Evolutionary conservation across 2,888 invertebrate species (phyloP).

Genomic region (Limenitis camilla): DNA sequence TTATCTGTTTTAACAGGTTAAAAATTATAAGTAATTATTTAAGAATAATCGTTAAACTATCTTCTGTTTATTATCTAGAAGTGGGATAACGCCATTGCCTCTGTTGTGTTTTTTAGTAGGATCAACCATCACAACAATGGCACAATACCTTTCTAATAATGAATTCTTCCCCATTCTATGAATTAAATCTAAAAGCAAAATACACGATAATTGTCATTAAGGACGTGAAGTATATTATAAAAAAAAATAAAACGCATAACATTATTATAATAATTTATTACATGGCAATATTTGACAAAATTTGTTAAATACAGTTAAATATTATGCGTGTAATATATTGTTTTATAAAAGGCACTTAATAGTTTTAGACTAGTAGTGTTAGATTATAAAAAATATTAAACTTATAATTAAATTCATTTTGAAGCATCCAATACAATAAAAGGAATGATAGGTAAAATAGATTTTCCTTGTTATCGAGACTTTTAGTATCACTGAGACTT

Average conservation of each 20-base stretch:
- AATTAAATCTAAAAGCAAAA: no score
- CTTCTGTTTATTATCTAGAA: no score
- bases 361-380: slow-evolving; percentile 40
- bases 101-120: no score
- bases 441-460: slow-evolving; percentile 36
- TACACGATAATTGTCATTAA: not conserved
- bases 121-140: no score
- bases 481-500: slow-evolving; percentile 15
- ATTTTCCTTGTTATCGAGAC: slow-evolving; percentile 19
- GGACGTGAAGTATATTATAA: not conserved
- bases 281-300: slow-evolving; percentile 61
- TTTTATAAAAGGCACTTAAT: slow-evolving; percentile 44
- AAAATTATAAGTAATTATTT: no score
- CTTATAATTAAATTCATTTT: slow-evolving; percentile 27
- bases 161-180: no score
- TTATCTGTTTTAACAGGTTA: no score
- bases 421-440: slow-evolving; percentile 36
- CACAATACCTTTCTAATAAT: no score
- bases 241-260: slow-evolving; percentile 7
- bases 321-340: slow-evolving; percentile 36
- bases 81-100: no score
- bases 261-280: slow-evolving; percentile 21
- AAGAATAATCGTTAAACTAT: no score
- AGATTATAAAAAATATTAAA: slow-evolving; percentile 40
- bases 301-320: slow-evolving; percentile 31